A percentile compares a stretch with the other conserved stretches of the same genome.
These are phyloP conservation scores for Bruchidius siliquastri DNA, from an alignment of 2,888 invertebrate species.

Conservation along the genomic window DNA sequence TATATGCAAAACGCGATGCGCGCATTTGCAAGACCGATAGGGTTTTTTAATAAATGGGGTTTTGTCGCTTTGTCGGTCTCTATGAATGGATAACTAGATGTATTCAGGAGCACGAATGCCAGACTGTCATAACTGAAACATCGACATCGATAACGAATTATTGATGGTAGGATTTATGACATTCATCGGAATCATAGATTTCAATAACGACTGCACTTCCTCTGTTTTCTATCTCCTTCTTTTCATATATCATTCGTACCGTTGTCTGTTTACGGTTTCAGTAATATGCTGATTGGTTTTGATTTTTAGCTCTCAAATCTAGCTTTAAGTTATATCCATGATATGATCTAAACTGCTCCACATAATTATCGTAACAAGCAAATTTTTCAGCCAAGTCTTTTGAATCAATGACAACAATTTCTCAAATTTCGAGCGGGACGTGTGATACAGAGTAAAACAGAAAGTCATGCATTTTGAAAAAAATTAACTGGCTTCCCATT, in stretches of 20 bases:
- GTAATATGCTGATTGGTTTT: no score
- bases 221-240: constrained; percentile 10
- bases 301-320: no score
- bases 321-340: no score
- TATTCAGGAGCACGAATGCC: constrained; percentile 47
- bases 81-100: constrained; percentile 51
- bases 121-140: constrained; percentile 47
- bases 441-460: no score
- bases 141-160: constrained; percentile 49
- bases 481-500: no score
- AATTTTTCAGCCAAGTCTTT: no score
- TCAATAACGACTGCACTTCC: constrained; percentile 31
- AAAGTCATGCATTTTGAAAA: no score
- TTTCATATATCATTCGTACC: not conserved
- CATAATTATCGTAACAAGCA: no score
- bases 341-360: no score
- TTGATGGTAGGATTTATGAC: constrained; percentile 41
- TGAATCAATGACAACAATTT: no score
- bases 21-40: constrained; percentile 24
- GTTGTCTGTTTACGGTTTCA: no score
- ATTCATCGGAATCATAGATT: constrained; percentile 34
- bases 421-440: no score
- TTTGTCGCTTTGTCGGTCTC: constrained; percentile 36
- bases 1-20: constrained; percentile 31
- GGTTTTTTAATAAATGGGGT: constrained; percentile 19